phyloP scores from a whole-genome alignment of 1,140 invertebrate species.

The Drosophila aff. region DNA sequence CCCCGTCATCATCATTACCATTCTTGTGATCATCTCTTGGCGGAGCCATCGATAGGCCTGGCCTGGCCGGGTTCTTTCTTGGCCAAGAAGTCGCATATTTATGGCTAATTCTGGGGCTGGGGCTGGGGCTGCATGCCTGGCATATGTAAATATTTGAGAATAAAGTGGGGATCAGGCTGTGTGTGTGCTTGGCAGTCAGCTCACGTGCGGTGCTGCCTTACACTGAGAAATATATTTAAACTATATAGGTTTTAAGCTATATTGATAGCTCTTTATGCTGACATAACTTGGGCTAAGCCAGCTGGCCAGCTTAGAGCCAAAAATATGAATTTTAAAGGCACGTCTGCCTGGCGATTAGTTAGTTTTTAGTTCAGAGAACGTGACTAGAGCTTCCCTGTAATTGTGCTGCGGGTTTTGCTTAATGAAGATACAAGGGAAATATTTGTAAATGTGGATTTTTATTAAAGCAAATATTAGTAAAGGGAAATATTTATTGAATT shows the following conservation, averaged over 20 bases:
- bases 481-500: not conserved
- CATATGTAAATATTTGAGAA: constrained; percentile 58
- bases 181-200: constrained; percentile 16
- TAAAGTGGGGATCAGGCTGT: constrained; percentile 4
- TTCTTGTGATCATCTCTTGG: constrained; percentile 9
- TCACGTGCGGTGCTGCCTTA: constrained; percentile 50
- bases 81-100: constrained; percentile 42
- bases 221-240: not conserved
- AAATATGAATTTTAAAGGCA: not conserved
- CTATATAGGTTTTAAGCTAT: not conserved
- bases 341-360: not conserved
- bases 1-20: constrained; percentile 14
- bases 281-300: not conserved
- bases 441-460: too few relatives aligned
- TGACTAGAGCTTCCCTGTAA: not conserved
- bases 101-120: constrained; percentile 57
- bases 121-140: constrained; percentile 47
- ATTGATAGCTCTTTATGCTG: not conserved
- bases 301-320: not conserved
- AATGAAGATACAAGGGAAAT: not conserved
- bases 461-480: too few relatives aligned
- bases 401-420: not conserved
- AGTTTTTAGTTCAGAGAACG: not conserved
- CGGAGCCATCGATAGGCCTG: constrained; percentile 5
- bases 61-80: constrained; percentile 1